phyloP scores from a whole-genome alignment of 2,888 invertebrate species.

The Eupithecia pulchellata region DNA sequence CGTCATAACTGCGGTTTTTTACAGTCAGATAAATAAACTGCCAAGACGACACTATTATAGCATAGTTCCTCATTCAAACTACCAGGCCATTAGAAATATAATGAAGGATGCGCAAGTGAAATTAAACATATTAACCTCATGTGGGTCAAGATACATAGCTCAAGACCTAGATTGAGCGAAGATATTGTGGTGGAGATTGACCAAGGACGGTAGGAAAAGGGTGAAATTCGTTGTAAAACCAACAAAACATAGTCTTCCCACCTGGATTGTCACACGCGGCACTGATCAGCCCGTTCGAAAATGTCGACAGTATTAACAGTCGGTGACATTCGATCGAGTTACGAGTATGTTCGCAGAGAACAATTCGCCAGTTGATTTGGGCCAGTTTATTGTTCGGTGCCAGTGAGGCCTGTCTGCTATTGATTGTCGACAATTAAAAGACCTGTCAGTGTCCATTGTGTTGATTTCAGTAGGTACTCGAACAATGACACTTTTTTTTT shows the following conservation, averaged over 20 bases:
- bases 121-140: neutral
- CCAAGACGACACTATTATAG: too few relatives aligned
- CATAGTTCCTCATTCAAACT: too few relatives aligned
- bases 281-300: neutral
- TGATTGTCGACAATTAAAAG: slow-evolving; percentile 26
- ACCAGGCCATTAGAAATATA: too few relatives aligned
- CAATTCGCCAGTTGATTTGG: slow-evolving; percentile 70
- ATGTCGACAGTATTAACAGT: slow-evolving; percentile 43
- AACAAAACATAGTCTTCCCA: neutral
- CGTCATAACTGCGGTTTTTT: too few relatives aligned
- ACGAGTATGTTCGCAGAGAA: slow-evolving; percentile 49
- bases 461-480: slow-evolving; percentile 23
- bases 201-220: neutral
- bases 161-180: neutral
- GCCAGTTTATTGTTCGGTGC: slow-evolving; percentile 66
- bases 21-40: too few relatives aligned
- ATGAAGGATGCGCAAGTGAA: too few relatives aligned
- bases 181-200: neutral
- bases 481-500: neutral
- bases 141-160: neutral
- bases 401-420: slow-evolving; percentile 57
- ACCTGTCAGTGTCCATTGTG: slow-evolving; percentile 31
- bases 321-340: slow-evolving; percentile 50
- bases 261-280: neutral
- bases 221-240: neutral